Percentiles rank a stretch among this genome's conserved stretches.
Evolutionary conservation across 2,888 invertebrate species (phyloP).

Genomic region (Apoda limacodes): DNA sequence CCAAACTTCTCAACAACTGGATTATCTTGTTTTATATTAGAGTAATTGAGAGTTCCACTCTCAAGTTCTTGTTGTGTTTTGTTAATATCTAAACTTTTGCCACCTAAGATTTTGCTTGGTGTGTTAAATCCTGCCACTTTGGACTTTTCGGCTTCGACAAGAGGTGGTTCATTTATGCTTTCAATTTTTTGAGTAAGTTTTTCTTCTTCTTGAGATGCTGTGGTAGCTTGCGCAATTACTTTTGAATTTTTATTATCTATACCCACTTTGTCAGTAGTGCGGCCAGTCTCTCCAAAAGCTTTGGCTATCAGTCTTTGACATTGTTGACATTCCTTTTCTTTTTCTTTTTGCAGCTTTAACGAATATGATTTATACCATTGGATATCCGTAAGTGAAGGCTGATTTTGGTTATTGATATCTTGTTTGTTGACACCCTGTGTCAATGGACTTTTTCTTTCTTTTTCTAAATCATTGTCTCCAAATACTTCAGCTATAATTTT

Average conservation of each 20-base stretch:
- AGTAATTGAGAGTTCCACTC: background rate
- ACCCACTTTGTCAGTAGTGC: conserved; percentile 2
- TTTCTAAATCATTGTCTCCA: background rate
- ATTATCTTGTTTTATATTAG: background rate
- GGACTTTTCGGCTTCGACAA: conserved; percentile 28
- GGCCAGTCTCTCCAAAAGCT: conserved; percentile 19
- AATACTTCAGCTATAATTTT: background rate
- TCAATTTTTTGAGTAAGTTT: conserved; percentile 36
- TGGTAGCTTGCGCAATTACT: conserved; percentile 20
- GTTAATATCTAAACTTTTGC: conserved; percentile 21
- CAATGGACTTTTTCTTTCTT: too few relatives aligned
- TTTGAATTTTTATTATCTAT: conserved; percentile 2
- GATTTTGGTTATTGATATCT: conserved; percentile 6
- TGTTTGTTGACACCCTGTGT: too few relatives aligned
- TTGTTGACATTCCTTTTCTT: conserved; percentile 18
- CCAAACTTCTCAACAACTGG: background rate
- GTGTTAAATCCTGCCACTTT: conserved; percentile 29
- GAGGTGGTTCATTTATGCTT: conserved; percentile 30
- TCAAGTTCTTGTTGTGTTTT: conserved; percentile 26
- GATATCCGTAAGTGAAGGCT: too few relatives aligned
- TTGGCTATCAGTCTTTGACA: conserved; percentile 22
- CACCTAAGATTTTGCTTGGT: conserved; percentile 27
- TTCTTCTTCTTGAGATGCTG: conserved; percentile 28
- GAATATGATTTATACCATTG: conserved; percentile 9
- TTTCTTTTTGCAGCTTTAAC: conserved; percentile 5